These are phyloP conservation scores for Cheilosia grossa DNA, from an alignment of 2,888 invertebrate species.

Conservation along the genomic window DNA sequence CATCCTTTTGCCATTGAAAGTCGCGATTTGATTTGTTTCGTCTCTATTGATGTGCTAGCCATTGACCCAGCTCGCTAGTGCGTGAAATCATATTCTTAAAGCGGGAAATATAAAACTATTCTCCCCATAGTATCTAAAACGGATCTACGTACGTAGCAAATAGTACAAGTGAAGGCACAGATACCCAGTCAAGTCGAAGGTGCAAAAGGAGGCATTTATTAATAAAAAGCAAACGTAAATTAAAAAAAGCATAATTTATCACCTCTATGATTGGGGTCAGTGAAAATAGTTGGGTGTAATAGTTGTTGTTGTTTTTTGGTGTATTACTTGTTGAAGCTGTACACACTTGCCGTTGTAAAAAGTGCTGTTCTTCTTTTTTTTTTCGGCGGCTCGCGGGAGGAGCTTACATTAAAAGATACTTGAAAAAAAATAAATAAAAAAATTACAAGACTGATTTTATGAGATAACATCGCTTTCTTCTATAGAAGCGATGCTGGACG, in stretches of 20 bases:
- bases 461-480: slow-evolving; percentile 69
- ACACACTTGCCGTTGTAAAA: slow-evolving; percentile 11
- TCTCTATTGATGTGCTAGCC: slow-evolving; percentile 45
- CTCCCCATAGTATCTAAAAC: background rate
- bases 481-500: slow-evolving; percentile 44
- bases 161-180: slow-evolving; percentile 50
- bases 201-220: slow-evolving; percentile 32
- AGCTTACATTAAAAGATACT: slow-evolving; percentile 48
- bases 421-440: background rate
- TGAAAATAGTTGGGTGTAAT: slow-evolving; percentile 79
- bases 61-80: slow-evolving; percentile 47
- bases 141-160: background rate
- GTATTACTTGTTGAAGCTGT: background rate
- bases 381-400: slow-evolving; percentile 8
- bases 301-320: slow-evolving; percentile 5
- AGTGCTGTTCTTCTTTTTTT: slow-evolving; percentile 25
- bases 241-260: slow-evolving; percentile 59
- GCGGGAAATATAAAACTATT: slow-evolving; percentile 63
- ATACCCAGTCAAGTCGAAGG: slow-evolving; percentile 13
- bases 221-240: slow-evolving; percentile 35
- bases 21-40: slow-evolving; percentile 43
- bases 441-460: slow-evolving; percentile 13
- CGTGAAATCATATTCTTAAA: slow-evolving; percentile 69
- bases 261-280: slow-evolving; percentile 80
- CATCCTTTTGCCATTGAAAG: slow-evolving; percentile 37